These are phyloP conservation scores for Triplophysa dalaica DNA, from an alignment of 2,113 vertebrate genomes.

Conservation along the genomic window DNA sequence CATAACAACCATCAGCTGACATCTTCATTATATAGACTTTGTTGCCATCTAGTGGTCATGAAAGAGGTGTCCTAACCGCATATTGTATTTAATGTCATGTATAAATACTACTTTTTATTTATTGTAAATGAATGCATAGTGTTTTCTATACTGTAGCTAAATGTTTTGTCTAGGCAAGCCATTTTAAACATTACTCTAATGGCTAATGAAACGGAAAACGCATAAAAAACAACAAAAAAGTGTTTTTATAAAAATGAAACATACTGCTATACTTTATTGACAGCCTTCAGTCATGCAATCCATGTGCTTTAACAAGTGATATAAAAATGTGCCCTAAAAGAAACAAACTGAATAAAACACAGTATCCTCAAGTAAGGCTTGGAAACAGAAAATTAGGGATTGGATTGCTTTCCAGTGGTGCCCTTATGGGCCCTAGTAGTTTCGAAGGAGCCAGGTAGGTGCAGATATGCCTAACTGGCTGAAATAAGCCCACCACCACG, in stretches of 20 bases:
- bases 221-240: not conserved
- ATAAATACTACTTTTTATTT: no score
- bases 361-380: conserved; percentile 4
- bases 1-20: not conserved
- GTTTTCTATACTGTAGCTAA: no score
- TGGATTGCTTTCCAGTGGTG: not conserved
- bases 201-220: not conserved
- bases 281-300: not conserved
- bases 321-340: conserved; percentile 16
- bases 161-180: no score
- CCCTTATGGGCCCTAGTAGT: conserved; percentile 61
- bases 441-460: conserved; percentile 89
- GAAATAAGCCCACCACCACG: conserved; percentile 98
- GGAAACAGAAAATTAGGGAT: not conserved
- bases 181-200: not conserved
- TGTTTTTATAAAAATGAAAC: not conserved
- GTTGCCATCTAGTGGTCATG: conserved; percentile 43
- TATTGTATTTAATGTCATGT: not conserved
- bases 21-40: conserved; percentile 17
- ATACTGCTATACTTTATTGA: not conserved
- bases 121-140: no score
- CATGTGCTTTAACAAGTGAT: not conserved
- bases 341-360: conserved; percentile 16
- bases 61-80: not conserved
- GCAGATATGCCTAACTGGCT: conserved; percentile 79